A percentile compares a stretch with the other conserved stretches of the same genome.
phyloP scores from a whole-genome alignment of 2,888 invertebrate genomes.

The Andrena bicolor region DNA sequence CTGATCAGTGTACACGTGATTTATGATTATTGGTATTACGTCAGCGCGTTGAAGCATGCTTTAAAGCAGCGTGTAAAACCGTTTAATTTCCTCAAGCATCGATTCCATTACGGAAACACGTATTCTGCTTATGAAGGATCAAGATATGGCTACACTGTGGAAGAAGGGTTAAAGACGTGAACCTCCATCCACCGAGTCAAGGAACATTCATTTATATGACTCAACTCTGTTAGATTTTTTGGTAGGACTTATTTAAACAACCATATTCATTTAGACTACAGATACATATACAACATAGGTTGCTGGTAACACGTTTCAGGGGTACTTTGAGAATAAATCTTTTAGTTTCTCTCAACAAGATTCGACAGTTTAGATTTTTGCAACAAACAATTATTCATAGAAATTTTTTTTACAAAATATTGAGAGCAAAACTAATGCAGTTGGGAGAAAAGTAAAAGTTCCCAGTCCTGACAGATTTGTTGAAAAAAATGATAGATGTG shows the following conservation, averaged over 20 bases:
- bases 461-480: too few species aligned
- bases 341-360: neutral
- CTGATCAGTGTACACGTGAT: neutral
- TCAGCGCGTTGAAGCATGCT: conserved; percentile 1
- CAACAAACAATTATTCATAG: too few species aligned
- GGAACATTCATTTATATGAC: neutral
- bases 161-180: neutral
- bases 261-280: neutral
- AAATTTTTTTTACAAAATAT: too few species aligned
- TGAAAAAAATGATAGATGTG: too few species aligned
- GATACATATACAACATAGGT: neutral
- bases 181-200: neutral
- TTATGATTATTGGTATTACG: neutral
- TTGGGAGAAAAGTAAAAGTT: too few species aligned
- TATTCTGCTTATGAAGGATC: neutral
- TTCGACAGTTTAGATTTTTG: too few species aligned
- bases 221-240: neutral
- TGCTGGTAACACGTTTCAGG: too few species aligned
- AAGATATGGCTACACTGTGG: neutral
- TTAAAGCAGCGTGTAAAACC: neutral
- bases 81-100: conserved; percentile 7
- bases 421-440: too few species aligned
- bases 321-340: neutral
- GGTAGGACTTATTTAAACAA: neutral
- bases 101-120: conserved; percentile 10